phyloP scores from a whole-genome alignment of 2,113 vertebrate genomes.

The Chloropsis cyanopogon region DNA sequence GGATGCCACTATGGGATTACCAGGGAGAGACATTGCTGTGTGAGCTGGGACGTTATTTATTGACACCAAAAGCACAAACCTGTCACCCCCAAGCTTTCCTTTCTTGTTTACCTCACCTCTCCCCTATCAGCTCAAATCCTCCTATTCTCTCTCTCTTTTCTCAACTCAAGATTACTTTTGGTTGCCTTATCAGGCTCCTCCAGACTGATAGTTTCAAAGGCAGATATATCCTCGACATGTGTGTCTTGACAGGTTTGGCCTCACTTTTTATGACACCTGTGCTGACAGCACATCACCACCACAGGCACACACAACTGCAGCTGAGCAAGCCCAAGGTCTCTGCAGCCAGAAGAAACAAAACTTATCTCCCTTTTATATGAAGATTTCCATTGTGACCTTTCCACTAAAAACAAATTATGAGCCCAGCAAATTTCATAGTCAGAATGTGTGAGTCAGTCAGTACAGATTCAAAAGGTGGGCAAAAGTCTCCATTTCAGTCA shows the following conservation, averaged over 20 bases:
- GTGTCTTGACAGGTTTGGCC: conserved; percentile 12
- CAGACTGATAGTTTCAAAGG: conserved; percentile 48
- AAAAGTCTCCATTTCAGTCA: neutral
- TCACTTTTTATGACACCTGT: neutral
- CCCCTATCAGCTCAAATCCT: conserved; percentile 32
- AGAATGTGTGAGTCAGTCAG: neutral
- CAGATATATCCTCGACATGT: neutral
- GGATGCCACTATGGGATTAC: neutral
- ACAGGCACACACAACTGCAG: neutral
- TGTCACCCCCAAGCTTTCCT: neutral
- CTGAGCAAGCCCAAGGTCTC: neutral
- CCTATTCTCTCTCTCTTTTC: conserved; percentile 25
- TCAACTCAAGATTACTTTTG: conserved; percentile 38
- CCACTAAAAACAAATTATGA: neutral
- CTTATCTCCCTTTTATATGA: neutral
- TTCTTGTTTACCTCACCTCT: conserved; percentile 29
- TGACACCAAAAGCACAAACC: neutral
- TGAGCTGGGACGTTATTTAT: neutral
- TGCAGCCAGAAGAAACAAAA: neutral
- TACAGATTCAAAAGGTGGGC: neutral
- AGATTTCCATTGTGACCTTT: neutral
- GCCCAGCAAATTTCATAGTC: rapidly evolving
- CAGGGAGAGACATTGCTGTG: neutral
- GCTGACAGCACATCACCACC: neutral
- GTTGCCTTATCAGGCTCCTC: conserved; percentile 54